Evolutionary conservation across 2,113 vertebrate species (phyloP).

Genomic region (Scartelaos histophorus): DNA sequence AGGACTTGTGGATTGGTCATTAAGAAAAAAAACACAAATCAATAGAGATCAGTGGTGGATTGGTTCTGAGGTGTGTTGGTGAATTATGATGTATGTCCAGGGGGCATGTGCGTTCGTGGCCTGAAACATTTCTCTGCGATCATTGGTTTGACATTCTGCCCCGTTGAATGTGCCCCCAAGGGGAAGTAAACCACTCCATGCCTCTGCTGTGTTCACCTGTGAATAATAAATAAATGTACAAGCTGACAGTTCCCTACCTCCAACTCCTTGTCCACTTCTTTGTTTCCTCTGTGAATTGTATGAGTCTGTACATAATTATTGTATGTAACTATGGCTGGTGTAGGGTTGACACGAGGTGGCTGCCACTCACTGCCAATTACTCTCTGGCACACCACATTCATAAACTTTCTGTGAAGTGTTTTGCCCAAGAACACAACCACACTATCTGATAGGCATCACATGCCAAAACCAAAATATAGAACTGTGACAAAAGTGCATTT

Average conservation of each 20-base stretch:
- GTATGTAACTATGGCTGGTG: too few relatives aligned
- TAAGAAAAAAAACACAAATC: slow-evolving; percentile 9
- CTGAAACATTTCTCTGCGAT: slow-evolving; percentile 38
- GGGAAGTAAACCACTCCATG: slow-evolving; percentile 34
- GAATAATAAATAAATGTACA: slow-evolving; percentile 59
- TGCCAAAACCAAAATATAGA: too few relatives aligned
- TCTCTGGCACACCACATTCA: too few relatives aligned
- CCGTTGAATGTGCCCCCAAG: slow-evolving; percentile 33
- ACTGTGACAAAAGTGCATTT: too few relatives aligned
- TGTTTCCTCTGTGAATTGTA: background rate
- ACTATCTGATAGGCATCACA: too few relatives aligned
- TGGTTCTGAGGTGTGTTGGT: slow-evolving; percentile 45
- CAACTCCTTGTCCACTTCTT: slow-evolving; percentile 15
- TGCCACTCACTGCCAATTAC: background rate
- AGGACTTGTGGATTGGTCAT: slow-evolving; percentile 17
- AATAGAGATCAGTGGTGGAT: slow-evolving; percentile 15
- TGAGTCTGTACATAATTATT: too few relatives aligned
- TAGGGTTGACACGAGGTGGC: background rate
- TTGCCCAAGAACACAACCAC: too few relatives aligned
- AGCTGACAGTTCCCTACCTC: slow-evolving; percentile 47
- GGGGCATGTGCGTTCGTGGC: slow-evolving; percentile 28
- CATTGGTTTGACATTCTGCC: slow-evolving; percentile 42
- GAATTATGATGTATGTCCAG: slow-evolving; percentile 21
- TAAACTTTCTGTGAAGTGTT: too few relatives aligned
- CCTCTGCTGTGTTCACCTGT: slow-evolving; percentile 56